These are phyloP conservation scores for Cephus pygmeus DNA, from an alignment of 2,888 invertebrate genomes.

Conservation along the genomic window DNA sequence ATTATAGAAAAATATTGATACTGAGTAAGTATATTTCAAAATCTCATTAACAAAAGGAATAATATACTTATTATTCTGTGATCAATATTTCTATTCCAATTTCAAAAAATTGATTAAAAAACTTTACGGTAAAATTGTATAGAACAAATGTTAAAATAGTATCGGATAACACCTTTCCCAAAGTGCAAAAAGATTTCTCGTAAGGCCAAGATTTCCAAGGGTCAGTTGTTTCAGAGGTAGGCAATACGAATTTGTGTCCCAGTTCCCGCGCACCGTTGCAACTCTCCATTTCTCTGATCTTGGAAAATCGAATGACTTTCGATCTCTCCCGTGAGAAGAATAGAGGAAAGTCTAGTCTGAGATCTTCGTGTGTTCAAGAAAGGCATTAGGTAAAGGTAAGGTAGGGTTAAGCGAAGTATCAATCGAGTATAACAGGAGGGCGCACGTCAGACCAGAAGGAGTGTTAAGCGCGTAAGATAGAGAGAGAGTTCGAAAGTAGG, in stretches of 20 bases:
- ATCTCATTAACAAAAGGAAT: background rate
- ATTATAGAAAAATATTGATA: background rate
- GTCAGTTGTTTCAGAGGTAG: no score
- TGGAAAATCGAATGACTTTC: constrained; percentile 20
- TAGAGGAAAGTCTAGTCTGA: background rate
- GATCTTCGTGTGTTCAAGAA: background rate
- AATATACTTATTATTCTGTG: background rate
- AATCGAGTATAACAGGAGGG: constrained; percentile 9
- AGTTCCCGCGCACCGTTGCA: background rate
- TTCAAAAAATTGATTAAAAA: background rate
- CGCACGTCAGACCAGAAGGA: constrained; percentile 37
- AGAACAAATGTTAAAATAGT: background rate
- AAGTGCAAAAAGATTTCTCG: no score
- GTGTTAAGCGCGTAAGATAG: constrained; percentile 47
- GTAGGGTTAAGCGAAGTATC: constrained; percentile 1
- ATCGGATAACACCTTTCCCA: background rate
- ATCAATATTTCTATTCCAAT: background rate
- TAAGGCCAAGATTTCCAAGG: no score
- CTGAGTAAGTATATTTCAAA: background rate
- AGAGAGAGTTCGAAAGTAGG: constrained; percentile 66
- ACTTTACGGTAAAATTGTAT: background rate
- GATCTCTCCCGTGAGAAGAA: background rate
- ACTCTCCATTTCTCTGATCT: constrained; percentile 50
- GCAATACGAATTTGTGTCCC: no score
- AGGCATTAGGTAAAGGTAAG: background rate